Evolutionary conservation across 2,113 vertebrate genomes (phyloP).

Genomic region (Natator depressus): DNA sequence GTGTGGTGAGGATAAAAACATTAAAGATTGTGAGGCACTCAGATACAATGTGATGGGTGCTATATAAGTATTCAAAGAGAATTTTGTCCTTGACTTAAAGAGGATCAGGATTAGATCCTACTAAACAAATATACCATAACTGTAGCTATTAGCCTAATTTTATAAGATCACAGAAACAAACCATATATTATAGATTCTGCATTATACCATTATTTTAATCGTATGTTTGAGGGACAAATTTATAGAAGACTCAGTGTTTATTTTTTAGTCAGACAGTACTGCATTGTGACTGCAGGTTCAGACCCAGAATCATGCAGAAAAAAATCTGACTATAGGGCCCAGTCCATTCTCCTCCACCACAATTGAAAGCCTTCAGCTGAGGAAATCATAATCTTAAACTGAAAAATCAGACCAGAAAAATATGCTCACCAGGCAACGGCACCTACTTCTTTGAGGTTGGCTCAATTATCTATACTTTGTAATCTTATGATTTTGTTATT

Average conservation of each 20-base stretch:
- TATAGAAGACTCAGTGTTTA: background rate
- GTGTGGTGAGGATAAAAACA: background rate
- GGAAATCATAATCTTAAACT: background rate
- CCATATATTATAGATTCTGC: background rate
- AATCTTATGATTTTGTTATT: background rate
- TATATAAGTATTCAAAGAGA: background rate
- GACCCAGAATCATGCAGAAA: background rate
- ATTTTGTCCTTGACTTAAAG: background rate
- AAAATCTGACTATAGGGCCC: background rate
- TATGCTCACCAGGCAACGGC: background rate
- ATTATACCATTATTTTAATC: background rate
- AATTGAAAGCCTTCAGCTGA: background rate
- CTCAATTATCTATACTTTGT: background rate
- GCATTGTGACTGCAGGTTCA: fast-evolving
- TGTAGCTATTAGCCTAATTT: background rate
- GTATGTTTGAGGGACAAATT: background rate
- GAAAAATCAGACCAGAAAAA: background rate
- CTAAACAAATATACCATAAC: background rate
- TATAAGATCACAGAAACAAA: background rate
- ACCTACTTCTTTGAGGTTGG: background rate
- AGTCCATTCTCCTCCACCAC: background rate
- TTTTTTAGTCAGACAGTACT: background rate
- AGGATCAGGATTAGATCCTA: background rate
- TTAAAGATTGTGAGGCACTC: background rate
- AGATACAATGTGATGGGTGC: background rate